Evolutionary conservation across 1,140 invertebrate genomes (phyloP).

Genomic region (Alviniconcha marisindica): DNA sequence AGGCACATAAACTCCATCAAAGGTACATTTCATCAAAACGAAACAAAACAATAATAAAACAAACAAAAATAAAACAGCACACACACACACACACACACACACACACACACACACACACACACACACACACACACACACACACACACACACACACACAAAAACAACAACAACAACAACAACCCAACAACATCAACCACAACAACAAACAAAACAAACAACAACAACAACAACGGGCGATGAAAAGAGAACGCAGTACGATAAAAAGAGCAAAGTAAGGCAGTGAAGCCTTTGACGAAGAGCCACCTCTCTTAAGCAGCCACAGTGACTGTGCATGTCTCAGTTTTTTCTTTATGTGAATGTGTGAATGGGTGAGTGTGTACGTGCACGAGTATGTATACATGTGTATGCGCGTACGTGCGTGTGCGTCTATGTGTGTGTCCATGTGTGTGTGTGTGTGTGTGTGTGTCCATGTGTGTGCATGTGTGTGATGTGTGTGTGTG

Average conservation of each 20-base stretch:
- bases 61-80: background rate
- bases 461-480: constrained; percentile 1
- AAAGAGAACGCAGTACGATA: too few relatives aligned
- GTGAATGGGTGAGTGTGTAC: background rate
- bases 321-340: background rate
- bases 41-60: too few relatives aligned
- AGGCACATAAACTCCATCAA: too few relatives aligned
- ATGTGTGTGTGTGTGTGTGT: constrained; percentile 9
- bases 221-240: background rate
- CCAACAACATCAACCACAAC: background rate
- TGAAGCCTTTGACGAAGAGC: too few relatives aligned
- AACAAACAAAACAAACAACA: background rate
- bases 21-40: background rate
- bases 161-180: background rate
- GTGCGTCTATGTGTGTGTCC: constrained; percentile 8
- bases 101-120: constrained; percentile 33
- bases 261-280: too few relatives aligned
- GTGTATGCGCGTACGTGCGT: constrained; percentile 7
- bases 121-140: constrained; percentile 28
- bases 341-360: background rate
- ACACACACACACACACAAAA: constrained; percentile 7
- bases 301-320: background rate
- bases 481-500: constrained; percentile 12
- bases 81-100: constrained; percentile 2
- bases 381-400: background rate